Conservation (phyloP, 1,140 invertebrate genomes). For the Sitophilus oryzae region DNA sequence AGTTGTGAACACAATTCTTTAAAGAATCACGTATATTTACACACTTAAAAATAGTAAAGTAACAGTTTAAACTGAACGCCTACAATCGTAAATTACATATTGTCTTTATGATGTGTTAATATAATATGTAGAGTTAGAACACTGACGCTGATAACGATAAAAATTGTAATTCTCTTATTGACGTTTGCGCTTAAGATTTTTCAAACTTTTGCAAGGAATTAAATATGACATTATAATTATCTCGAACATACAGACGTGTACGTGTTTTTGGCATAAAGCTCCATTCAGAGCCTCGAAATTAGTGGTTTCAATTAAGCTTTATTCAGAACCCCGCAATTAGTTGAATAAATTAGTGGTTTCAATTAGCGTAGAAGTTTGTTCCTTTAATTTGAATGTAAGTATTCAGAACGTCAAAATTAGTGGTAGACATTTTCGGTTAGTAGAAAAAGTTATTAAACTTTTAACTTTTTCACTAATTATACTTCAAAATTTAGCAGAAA, state of each 20-base stretch:
- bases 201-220: slow-evolving; percentile 14
- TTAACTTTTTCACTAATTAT: no score
- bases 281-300: no score
- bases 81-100: slow-evolving; percentile 7
- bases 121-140: not conserved
- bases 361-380: no score
- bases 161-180: slow-evolving; percentile 18
- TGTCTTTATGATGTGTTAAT: not conserved
- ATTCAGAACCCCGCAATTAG: no score
- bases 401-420: no score
- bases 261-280: not conserved
- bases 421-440: no score
- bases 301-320: no score
- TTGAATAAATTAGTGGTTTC: no score
- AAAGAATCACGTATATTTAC: not conserved
- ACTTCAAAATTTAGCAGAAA: no score
- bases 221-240: slow-evolving; percentile 11
- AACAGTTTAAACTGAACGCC: not conserved
- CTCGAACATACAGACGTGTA: slow-evolving; percentile 13
- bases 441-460: no score
- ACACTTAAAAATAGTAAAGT: not conserved
- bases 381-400: no score
- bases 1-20: no score
- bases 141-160: slow-evolving; percentile 2
- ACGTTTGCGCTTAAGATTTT: slow-evolving; percentile 15